Evolutionary conservation across 2,888 invertebrate genomes (phyloP), one percentile per base, ranked within the genome.

Genomic region (Hypena proboscidalis): DNA sequence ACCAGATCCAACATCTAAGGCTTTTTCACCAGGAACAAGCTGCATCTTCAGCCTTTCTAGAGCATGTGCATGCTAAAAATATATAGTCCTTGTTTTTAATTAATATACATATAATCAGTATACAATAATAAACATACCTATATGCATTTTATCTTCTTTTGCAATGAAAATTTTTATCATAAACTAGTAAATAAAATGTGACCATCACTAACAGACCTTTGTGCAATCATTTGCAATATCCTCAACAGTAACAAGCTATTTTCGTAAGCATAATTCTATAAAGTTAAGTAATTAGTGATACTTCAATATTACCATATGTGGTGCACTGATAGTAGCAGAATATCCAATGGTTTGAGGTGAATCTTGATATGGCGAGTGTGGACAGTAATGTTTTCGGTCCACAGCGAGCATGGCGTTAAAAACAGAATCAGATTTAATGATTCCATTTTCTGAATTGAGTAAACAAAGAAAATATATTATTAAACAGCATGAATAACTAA

Each of bases 251-350:
- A n/a, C 2, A 8, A 2, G 7, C 4, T 8, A 13, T 8, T 4
- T 13, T 13, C 1, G n/a, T 27, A 2, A 9, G 15, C 4, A n/a
- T 1, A 29, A 4, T 29, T 15, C 4, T 14, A 27, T 1, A 3
- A 2, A 14, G n/a, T 13, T 14, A 5, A 10, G 6, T 0, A 2
- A 5, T 4, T 13, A 6, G 0, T 10, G 0, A 27, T 3, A 6
- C 19, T 19, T 6, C 19, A 14, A 22, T 8, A 19, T 77, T 86
- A 97, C 97, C 98, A 99, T 99, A 79, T 98, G 98, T 6, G 98
- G 98, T 20, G 98, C 98, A 85, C 97, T 97, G 50, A 99, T 98
- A 0, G 98, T 99, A 3, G 98, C 99, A 14, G 97, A 96, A 79
- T 93, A 98, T 30, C 99, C 99, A 75, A 99, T 99, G 33, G 95